Evolutionary conservation across 2,113 vertebrate genomes (phyloP), one percentile per base, ranked within the genome.

Genomic region (Abramis brama): DNA sequence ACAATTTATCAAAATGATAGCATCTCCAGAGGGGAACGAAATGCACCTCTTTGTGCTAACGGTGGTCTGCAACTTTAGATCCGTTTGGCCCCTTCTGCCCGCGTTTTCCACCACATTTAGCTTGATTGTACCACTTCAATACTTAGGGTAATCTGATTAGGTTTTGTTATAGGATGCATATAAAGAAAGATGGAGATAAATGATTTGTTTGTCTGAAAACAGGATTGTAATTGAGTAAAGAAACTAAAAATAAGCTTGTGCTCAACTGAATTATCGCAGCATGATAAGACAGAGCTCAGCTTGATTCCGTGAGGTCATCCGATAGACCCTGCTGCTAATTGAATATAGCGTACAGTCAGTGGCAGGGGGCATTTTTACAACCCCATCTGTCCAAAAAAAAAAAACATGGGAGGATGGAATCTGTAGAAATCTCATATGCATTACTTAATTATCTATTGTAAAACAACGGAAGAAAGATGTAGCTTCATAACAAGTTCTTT

Each of bases 1-100:
- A 19, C 84, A 50, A 84, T 90, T 83, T 77, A 86, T 90, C 85
- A 88, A 52, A 60, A 83, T 30, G 50, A 70, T 81, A 57, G 55
- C 77, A 86, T 86, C 87, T 84, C 30, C 0, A 33, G 81, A 71
- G 66, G 25, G 25, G 30, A 78, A 62, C 30, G 23, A 50, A 83
- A 84, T 1, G 2, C 80, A 5, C 27, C 30, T 66, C 25, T 21
- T n/a, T 62, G 13, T 23, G 23, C 30, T 25, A 77, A 77, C 8
- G 8, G 50, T 79, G 77, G 77, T 60, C 77, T 43, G 55, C 21
- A 39, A 81, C 60, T 66, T 47, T 15, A 64, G 36, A 80, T 13
- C 3, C 0, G 33, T 80, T 45, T 23, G 47, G 25, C 36, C 47
- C 43, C 64, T 21, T 77, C 52, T 30, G 27, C 43, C 11, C 39